Evolutionary conservation across 2,888 invertebrate species (phyloP).

Genomic region (Portevinia maculata): DNA sequence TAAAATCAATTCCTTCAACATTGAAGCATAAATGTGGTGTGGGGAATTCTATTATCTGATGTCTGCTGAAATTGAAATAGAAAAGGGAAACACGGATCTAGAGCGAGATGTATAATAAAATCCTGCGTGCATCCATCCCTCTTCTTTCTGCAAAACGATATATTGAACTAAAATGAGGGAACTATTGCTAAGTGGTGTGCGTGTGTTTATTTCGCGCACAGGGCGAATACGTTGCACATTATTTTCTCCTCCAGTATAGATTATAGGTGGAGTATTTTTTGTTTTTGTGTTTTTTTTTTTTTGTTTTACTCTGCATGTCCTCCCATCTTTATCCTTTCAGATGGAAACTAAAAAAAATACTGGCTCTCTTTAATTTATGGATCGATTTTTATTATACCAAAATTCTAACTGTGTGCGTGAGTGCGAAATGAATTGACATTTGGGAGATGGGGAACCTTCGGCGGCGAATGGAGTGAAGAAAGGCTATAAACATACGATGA

Average conservation of each 20-base stretch:
- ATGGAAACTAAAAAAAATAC: conserved; percentile 19
- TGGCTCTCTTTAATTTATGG: conserved; percentile 55
- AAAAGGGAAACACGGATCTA: conserved; percentile 8
- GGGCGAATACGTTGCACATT: conserved; percentile 37
- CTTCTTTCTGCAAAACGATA: conserved; percentile 17
- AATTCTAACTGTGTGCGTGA: conserved; percentile 1
- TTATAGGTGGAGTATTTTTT: conserved; percentile 17
- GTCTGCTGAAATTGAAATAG: conserved; percentile 19
- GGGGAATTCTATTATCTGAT: conserved; percentile 35
- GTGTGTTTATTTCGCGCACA: conserved; percentile 26
- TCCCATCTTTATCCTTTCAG: conserved; percentile 28
- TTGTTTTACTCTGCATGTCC: conserved; percentile 9
- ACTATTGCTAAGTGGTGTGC: conserved; percentile 14
- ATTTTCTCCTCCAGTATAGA: conserved; percentile 59
- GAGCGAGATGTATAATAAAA: conserved; percentile 42
- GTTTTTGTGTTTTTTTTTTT: too few relatives aligned
- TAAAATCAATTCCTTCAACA: conserved; percentile 69
- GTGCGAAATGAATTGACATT: conserved; percentile 48
- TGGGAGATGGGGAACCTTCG: neutral
- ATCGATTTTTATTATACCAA: conserved; percentile 51
- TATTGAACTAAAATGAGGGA: conserved; percentile 52
- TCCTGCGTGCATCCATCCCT: conserved; percentile 48
- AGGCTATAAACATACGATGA: conserved; percentile 61
- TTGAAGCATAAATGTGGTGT: conserved; percentile 12
- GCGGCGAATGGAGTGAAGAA: conserved; percentile 38